Evolutionary conservation across 2,113 vertebrate genomes (phyloP).

Genomic region (Microcebus griseorufus): DNA sequence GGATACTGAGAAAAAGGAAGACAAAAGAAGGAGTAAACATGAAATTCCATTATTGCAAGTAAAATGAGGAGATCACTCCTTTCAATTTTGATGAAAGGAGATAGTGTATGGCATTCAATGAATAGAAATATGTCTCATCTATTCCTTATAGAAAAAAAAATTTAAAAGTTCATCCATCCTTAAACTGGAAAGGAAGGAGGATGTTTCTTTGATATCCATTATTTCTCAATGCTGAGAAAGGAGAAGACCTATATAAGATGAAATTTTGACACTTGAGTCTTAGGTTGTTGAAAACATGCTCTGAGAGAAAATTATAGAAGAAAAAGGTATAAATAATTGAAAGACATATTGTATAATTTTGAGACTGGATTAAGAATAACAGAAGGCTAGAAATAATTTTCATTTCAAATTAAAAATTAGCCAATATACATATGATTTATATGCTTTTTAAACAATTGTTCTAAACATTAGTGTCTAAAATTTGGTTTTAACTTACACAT

Average conservation of each 20-base stretch:
- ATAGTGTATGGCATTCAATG: neutral
- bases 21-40: neutral
- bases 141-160: conserved; percentile 4
- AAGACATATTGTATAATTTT: neutral
- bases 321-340: neutral
- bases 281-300: neutral
- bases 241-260: neutral
- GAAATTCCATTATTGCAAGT: neutral
- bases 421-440: neutral
- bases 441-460: neutral
- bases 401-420: neutral
- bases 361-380: neutral
- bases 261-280: neutral
- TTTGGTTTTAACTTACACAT: neutral
- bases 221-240: neutral
- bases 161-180: neutral
- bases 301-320: neutral
- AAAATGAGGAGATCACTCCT: neutral
- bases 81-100: conserved; percentile 14
- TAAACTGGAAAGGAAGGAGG: neutral
- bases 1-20: neutral
- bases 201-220: neutral
- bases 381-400: neutral
- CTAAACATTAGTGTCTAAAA: neutral
- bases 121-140: conserved; percentile 8